Percentiles rank a stretch among this genome's conserved stretches.
phyloP scores from a whole-genome alignment of 2,888 invertebrate species.

The Nomada lathburiana region DNA sequence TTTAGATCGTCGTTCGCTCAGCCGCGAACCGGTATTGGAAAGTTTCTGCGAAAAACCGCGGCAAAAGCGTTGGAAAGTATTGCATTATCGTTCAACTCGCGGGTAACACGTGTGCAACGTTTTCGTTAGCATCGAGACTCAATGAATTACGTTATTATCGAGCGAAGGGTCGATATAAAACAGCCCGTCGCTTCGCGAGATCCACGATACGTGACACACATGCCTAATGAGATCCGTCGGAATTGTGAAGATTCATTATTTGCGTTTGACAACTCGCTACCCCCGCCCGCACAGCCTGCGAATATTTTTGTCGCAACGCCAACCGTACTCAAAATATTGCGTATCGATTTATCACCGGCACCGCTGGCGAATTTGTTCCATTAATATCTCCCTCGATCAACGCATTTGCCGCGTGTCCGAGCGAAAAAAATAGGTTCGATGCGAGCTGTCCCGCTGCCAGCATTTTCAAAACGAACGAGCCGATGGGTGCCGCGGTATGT shows the following conservation, averaged over 20 bases:
- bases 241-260: conserved; percentile 59
- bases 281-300: neutral
- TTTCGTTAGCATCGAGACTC: conserved; percentile 54
- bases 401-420: conserved; percentile 24
- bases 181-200: conserved; percentile 44
- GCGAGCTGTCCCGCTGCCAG: neutral
- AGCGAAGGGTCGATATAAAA: conserved; percentile 56
- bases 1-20: neutral
- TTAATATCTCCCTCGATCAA: conserved; percentile 29
- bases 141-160: conserved; percentile 61
- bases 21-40: neutral
- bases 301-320: conserved; percentile 44
- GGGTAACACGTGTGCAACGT: conserved; percentile 13
- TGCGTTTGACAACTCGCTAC: conserved; percentile 32
- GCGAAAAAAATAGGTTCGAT: conserved; percentile 22
- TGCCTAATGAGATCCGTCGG: conserved; percentile 66
- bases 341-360: conserved; percentile 37
- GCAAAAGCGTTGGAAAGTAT: neutral
- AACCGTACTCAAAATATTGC: conserved; percentile 28
- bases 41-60: conserved; percentile 1
- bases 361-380: conserved; percentile 16
- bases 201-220: conserved; percentile 58
- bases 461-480: neutral
- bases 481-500: neutral
- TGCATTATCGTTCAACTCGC: neutral